Conservation (phyloP, 2,113 vertebrate species). For the Vidua macroura region DNA sequence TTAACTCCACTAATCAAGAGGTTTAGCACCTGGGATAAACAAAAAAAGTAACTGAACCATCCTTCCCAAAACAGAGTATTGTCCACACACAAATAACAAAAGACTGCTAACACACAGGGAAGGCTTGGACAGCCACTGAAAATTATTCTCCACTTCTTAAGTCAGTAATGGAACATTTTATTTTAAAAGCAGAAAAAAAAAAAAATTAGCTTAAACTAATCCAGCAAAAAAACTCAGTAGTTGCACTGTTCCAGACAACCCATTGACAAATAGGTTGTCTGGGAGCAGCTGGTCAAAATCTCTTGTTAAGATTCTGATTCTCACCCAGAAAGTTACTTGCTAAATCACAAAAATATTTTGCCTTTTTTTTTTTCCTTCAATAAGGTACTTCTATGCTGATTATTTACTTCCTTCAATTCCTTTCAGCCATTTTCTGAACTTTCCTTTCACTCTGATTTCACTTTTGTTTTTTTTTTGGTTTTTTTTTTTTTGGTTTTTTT, state of each 20-base stretch:
- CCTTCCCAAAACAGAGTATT: neutral
- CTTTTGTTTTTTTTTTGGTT: neutral
- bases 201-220: neutral
- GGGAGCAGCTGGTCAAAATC: neutral
- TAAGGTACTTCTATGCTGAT: neutral
- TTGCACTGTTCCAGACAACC: neutral
- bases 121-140: neutral
- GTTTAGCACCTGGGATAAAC: neutral
- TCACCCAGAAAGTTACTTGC: neutral
- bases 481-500: neutral
- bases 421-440: neutral
- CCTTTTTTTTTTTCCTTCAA: neutral
- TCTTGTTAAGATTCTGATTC: neutral
- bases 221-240: neutral
- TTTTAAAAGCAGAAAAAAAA: neutral
- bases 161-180: neutral
- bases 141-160: neutral
- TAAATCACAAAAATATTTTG: neutral
- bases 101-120: neutral
- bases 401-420: neutral
- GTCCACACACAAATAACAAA: neutral
- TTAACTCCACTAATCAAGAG: neutral
- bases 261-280: neutral
- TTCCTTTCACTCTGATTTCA: neutral
- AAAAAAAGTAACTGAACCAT: neutral